Evolutionary conservation across 2,888 invertebrate genomes (phyloP), one percentile per base, ranked within the genome.

Genomic region (Pardosa pseudoannulata): DNA sequence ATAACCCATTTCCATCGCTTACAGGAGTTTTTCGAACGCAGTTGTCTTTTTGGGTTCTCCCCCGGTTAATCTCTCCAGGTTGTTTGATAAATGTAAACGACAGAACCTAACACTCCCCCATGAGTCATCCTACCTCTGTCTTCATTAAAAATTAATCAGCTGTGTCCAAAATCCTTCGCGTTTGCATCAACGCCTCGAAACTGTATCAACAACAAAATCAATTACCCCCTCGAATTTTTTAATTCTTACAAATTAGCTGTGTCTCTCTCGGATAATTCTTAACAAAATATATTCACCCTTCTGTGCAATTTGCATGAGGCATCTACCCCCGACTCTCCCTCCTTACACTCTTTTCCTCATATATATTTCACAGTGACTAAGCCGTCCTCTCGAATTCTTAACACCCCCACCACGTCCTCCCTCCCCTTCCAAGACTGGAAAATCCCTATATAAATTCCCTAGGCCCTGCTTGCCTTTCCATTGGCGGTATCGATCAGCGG

Each of bases 401-500:
- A 50, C 65, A 70, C 46, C 71, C 82, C 82, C 50, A 39, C 56
- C n/a, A 19, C 23, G 29, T 50, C 46, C n/a, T 56, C 6, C 39
- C n/a, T 28, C 23, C 36, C 65, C 46, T 27, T 56, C 6, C 39
- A 46, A n/a, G 71, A 67, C 71, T 71, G 76, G 67, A 85, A 82
- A 85, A 56, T 64, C 72, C 71, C 41, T 71, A 64, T 39, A 67
- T 41, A 29, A 56, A 72, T 67, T 81, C 75, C 81, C 75, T 80
- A 73, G 83, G 72, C 78, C 71, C 68, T 32, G 80, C 65, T 64
- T 74, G 32, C 50, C 64, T 16, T 67, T 41, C 73, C 50, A 50
- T 80, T 80, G 80, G 80, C 74, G 80, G 23, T 78, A 85, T 85
- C 83, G 83, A 85, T 85, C 83, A 50, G 72, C 83, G 1, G 56